phyloP scores from a whole-genome alignment of 2,888 invertebrate genomes.

The Torymus auratus region DNA sequence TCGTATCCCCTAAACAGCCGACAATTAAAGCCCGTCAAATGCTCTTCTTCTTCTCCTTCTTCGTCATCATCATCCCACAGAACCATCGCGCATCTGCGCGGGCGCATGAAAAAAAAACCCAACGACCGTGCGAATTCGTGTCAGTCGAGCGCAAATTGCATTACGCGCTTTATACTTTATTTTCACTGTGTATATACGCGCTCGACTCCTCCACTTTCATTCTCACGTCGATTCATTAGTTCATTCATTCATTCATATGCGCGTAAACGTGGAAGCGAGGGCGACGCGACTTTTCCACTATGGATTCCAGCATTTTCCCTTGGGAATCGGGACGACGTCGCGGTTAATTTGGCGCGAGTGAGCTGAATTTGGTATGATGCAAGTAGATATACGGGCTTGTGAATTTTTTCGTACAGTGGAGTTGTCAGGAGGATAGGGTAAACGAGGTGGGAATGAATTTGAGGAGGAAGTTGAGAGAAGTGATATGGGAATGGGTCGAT shows the following conservation, averaged over 20 bases:
- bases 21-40: too few relatives aligned
- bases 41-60: not conserved
- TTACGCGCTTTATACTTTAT: not conserved
- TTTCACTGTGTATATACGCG: not conserved
- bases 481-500: too few relatives aligned
- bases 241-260: constrained; percentile 1
- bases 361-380: too few relatives aligned
- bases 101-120: constrained; percentile 1
- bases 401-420: too few relatives aligned
- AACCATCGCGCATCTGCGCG: too few relatives aligned
- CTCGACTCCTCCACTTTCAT: constrained; percentile 47
- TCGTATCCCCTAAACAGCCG: too few relatives aligned
- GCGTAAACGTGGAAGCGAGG: constrained; percentile 42
- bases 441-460: too few relatives aligned
- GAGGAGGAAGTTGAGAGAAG: too few relatives aligned
- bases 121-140: constrained; percentile 44
- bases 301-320: not conserved
- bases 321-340: not conserved
- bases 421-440: too few relatives aligned
- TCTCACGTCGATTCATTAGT: constrained; percentile 57
- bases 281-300: constrained; percentile 45
- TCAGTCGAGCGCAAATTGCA: constrained; percentile 26
- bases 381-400: too few relatives aligned
- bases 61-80: not conserved
- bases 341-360: not conserved